Base-by-base conservation (phyloP, 1,140 invertebrate genomes). In the Lysiphlebus fabarum region DNA sequence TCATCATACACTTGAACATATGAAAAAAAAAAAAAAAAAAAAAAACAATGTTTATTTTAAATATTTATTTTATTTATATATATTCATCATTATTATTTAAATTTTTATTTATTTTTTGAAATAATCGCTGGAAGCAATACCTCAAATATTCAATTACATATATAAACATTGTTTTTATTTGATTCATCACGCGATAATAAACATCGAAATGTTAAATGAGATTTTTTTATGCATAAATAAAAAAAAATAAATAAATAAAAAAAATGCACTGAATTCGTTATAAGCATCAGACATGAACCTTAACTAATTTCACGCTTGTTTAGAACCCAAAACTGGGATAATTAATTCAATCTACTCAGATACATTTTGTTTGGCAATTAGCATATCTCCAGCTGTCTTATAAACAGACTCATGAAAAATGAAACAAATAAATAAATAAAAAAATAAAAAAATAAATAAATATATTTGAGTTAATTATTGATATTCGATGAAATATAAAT, bases 141-240 rank as follows among this genome's bases (percentile, higher is more conserved):
- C 64, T 62, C 60, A 53, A 67, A 69, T 67, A 69, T 67, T 69
- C 67, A 69, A 67, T 69, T 69, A 69, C 60, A 41, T 58, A 56
- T 65, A 69, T 26, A 26, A 26, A 26, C 17, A 26, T 67, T 69
- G 62, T 66, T 67, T 66, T 59, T 8, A 44, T 40, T 54, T 67
- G 64, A 69, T 69, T 61, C 58, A 69, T 67, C 53, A 57, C 44
- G 58, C 62, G 53, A 64, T 62, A 56, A 62, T 58, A 54, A 56
- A 49, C 61, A 48, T 37, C 9, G 9, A 40, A 33, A 42, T 37
- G 33, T 17, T 34, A 17, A 17, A 26, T 14, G 11, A 33, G 11
- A 34, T 34, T 49, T 6, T n/a, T 7, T 36, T 14, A 53, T 36
- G 37, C 12, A n/a, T 3, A 26, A n/a, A 26, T 2, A 26, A 26